Percentiles rank a stretch among this genome's conserved stretches.
phyloP scores from a whole-genome alignment of 2,113 vertebrate genomes.

The Tamias sibiricus region DNA sequence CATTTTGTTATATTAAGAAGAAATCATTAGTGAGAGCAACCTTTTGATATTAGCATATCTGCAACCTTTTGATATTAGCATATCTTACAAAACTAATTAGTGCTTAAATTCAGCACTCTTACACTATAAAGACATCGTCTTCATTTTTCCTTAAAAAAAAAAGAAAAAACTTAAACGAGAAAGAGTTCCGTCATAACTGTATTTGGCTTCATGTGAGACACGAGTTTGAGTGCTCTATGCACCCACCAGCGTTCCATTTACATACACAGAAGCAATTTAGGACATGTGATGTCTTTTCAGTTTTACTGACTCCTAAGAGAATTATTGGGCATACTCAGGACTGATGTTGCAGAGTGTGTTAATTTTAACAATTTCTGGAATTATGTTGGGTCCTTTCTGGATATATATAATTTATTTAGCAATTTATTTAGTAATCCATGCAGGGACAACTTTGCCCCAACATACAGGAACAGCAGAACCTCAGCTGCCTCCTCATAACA shows the following conservation, averaged over 20 bases:
- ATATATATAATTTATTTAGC: background rate
- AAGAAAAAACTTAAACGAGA: background rate
- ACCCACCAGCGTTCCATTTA: background rate
- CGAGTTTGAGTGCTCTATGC: background rate
- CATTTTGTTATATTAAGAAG: constrained; percentile 39
- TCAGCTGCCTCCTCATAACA: background rate
- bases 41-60: constrained; percentile 34
- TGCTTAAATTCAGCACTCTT: background rate
- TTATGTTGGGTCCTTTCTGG: background rate
- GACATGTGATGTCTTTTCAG: background rate
- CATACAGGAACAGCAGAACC: background rate
- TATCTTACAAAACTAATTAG: constrained; percentile 49
- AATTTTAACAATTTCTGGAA: constrained; percentile 17
- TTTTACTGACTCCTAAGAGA: constrained; percentile 30
- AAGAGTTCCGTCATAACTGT: background rate
- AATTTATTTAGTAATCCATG: background rate
- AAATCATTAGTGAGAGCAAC: constrained; percentile 62
- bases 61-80: constrained; percentile 58
- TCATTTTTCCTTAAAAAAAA: background rate
- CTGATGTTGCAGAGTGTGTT: background rate
- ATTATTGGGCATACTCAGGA: background rate
- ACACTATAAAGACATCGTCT: background rate
- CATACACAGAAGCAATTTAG: background rate
- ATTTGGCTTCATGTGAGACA: constrained; percentile 16
- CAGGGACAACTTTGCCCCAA: background rate